Conservation (phyloP, 2,113 vertebrate species). For the Danio rerio region GRCz12tu NC_133191.1:29342001-29342500, state of each 20-base stretch:
- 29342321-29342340: background rate
- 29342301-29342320: background rate
- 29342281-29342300: background rate
- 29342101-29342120: no score
- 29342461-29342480: slow-evolving; percentile 25
- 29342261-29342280: background rate
- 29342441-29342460: slow-evolving; percentile 9
- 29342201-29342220: background rate
- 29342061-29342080: no score
- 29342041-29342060: no score
- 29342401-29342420: slow-evolving; percentile 18
- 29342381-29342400: slow-evolving; percentile 29
- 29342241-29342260: background rate
- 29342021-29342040: no score
- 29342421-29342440: slow-evolving; percentile 22
- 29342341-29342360: background rate
- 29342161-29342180: no score
- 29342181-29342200: no score
- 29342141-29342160: no score
- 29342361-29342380: background rate
- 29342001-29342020: no score
- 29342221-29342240: background rate
- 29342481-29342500: slow-evolving; percentile 21
- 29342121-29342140: no score
- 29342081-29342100: no score